Evolutionary conservation across 2,113 vertebrate species (phyloP).

Genomic region (Amazona guildingii): DNA sequence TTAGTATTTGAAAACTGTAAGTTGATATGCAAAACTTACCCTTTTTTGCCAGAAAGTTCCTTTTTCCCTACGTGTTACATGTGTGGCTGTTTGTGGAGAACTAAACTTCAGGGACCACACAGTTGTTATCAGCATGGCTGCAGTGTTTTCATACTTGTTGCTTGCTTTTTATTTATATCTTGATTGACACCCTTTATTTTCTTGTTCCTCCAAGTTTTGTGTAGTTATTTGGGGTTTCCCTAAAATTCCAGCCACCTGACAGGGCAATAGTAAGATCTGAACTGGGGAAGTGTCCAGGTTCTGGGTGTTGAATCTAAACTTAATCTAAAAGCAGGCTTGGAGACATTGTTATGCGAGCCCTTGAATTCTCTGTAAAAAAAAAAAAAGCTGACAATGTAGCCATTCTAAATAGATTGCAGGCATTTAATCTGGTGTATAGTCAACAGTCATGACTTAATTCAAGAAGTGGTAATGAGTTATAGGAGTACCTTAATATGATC

Average conservation of each 20-base stretch:
- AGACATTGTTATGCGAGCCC: not conserved
- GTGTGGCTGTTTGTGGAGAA: not conserved
- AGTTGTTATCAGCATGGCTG: not conserved
- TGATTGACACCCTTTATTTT: not conserved
- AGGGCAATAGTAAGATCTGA: not conserved
- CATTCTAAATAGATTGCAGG: not conserved
- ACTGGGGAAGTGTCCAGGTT: not conserved
- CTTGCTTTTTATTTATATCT: not conserved
- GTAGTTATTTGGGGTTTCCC: not conserved
- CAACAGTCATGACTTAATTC: not conserved
- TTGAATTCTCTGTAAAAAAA: not conserved
- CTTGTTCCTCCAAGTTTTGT: not conserved
- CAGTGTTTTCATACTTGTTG: not conserved
- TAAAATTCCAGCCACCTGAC: not conserved
- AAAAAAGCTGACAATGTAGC: too few relatives aligned
- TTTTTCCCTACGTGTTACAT: not conserved
- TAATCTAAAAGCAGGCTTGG: not conserved
- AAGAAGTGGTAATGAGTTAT: not conserved
- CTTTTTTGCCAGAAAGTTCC: not conserved
- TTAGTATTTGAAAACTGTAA: not conserved
- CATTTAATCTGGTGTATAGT: not conserved
- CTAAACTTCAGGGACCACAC: not conserved
- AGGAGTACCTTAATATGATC: not conserved
- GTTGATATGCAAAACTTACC: not conserved
- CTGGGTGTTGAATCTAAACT: not conserved